These are phyloP conservation scores for Bimastos eiseni DNA, from an alignment of 2,888 invertebrate species.

Conservation along the genomic window DNA sequence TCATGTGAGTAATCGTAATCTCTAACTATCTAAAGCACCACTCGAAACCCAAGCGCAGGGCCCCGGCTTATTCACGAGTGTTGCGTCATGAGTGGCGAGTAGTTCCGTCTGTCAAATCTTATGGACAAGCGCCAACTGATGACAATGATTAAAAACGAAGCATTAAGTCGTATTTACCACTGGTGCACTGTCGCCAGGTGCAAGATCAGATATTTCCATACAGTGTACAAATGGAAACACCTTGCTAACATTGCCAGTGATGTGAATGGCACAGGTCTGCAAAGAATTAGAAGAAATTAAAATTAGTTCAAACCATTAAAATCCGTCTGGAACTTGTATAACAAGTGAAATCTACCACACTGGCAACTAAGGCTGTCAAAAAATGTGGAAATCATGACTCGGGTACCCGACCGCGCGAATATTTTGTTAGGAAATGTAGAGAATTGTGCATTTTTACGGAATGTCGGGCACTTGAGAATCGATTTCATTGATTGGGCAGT, in stretches of 20 bases:
- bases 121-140: background rate
- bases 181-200: background rate
- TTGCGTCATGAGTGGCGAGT: too few relatives aligned
- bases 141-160: background rate
- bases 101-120: background rate
- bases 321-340: background rate
- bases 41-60: too few relatives aligned
- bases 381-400: too few relatives aligned
- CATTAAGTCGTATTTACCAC: background rate
- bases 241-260: slow-evolving; percentile 45
- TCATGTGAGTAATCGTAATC: background rate
- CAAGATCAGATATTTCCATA: slow-evolving; percentile 48
- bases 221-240: slow-evolving; percentile 57
- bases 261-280: slow-evolving; percentile 57
- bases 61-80: too few relatives aligned
- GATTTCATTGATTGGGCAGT: too few relatives aligned
- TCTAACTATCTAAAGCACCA: too few relatives aligned
- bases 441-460: too few relatives aligned
- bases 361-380: too few relatives aligned
- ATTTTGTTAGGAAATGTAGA: too few relatives aligned
- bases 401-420: too few relatives aligned
- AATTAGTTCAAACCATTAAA: background rate
- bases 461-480: too few relatives aligned
- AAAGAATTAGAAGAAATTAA: background rate
- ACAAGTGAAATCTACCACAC: background rate